Base-by-base conservation (phyloP, 2,888 invertebrate species). In the Beris morrisii region DNA sequence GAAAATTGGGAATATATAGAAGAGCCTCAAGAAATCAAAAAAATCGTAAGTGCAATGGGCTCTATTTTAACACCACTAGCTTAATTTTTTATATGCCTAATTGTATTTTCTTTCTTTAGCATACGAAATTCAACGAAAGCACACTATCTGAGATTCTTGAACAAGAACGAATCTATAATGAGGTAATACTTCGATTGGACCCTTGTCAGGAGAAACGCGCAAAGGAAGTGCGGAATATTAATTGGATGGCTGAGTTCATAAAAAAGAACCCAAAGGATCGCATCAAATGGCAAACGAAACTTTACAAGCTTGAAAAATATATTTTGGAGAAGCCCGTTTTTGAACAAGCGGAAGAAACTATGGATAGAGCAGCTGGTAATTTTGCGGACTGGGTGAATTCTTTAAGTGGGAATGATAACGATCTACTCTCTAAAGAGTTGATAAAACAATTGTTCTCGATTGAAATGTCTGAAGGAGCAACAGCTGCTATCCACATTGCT, bases 261-360 rank as follows among this genome's bases (percentile, higher is more conserved):
- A 75, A 75, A 43, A 72, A 73, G 2, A 68, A 69, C 5, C 75
- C 76, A 1, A 76, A 75, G 12, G 76, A 79, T 15, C 75, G 81
- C 2, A 71, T 81, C 0, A 73, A 74, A 65, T 81, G 81, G 81
- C 73, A 76, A 13, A 75, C 80, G 1, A 79, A 79, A 71, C 73
- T 78, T 9, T 76, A 79, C 12, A 72, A 76, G 53, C 68, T 75
- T 64, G 73, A 76, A 56, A 69, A 70, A 7, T 70, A 68, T 50
- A 73, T 76, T 13, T 70, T 70, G 64, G 75, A 76, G 31, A 76
- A 76, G 31, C 72, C 76, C 0, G 67, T 81, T 0, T 79, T 79
- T 32, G 80, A 81, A 46, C 79, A 80, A 65, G 80, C 81, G 0
- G 79, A 80, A 58, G 73, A 77, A 48, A 69, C 81, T 0, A 81